Evolutionary conservation across 2,888 invertebrate species (phyloP), one percentile per base, ranked within the genome.

Genomic region (Dicycla oo): DNA sequence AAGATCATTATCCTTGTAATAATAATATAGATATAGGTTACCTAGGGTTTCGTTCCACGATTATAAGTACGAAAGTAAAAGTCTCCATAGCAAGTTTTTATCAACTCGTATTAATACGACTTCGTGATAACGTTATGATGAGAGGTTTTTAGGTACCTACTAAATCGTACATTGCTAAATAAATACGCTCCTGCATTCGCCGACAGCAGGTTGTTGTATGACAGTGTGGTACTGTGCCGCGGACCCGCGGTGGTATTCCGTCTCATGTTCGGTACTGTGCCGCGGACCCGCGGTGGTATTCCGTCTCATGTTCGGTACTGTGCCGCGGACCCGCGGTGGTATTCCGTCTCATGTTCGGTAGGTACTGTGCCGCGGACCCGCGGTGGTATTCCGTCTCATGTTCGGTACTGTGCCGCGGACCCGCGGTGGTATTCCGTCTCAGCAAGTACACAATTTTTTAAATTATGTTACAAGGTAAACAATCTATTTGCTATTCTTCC

Each of bases 1-100:
- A 70, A 77, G 58, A 82, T 69, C 70, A 64, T 67, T 64, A 81
- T 81, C 76, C 26, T 56, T 57, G 34, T 30, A 75, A 64, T 68
- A 76, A 54, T 63, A 51, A 54, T 63, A 67, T 47, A 57, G 54
- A 67, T 67, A 80, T 66, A 67, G 45, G 63, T 64, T 38, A 67
- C 23, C n/a, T n/a, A n/a, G n/a, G n/a, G 69, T 38, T 43, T 62
- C 53, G 51, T 56, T 69, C 38, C 65, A 30, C 57, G 38, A 20
- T 20, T 49, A n/a, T n/a, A 13, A 26, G 18, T 54, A 30, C 13
- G 30, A 71, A 71, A 64, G 69, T 77, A 69, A 58, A 66, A 78
- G 60, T 61, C 18, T 43, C n/a, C 23, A 30, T 15, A 53, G 30
- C 38, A 40, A 47, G 38, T 45, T 56, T 30, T 51, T 53, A 58